A percentile compares a stretch with the other conserved stretches of the same genome.
phyloP scores from a whole-genome alignment of 2,113 vertebrate species.

The Odontesthes bonariensis region DNA sequence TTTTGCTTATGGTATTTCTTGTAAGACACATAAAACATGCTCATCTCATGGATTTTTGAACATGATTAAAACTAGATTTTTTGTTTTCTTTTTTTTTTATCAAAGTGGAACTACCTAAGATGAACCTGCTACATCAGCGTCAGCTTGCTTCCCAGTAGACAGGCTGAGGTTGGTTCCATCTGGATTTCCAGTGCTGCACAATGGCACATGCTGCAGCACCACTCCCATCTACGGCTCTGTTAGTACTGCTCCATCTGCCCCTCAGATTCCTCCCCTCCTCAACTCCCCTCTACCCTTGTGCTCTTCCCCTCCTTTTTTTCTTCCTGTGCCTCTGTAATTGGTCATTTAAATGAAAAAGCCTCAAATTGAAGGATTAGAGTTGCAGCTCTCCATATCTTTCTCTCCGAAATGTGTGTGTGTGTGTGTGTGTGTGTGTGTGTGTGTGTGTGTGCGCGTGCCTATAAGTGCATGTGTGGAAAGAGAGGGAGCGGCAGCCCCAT shows the following conservation, averaged over 20 bases:
- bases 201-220: constrained; percentile 5
- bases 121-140: background rate
- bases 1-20: too few relatives aligned
- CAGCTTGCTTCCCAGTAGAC: background rate
- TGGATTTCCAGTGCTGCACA: constrained; percentile 29
- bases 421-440: constrained; percentile 38
- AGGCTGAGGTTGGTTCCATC: constrained; percentile 4
- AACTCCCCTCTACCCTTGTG: constrained; percentile 22
- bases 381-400: constrained; percentile 23
- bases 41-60: too few relatives aligned
- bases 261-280: constrained; percentile 38
- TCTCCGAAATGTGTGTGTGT: constrained; percentile 13
- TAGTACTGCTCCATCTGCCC: constrained; percentile 60
- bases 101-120: background rate
- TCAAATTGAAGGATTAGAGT: constrained; percentile 64
- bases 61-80: background rate
- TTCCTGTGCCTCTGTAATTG: constrained; percentile 55
- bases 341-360: constrained; percentile 70
- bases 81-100: too few relatives aligned
- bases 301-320: constrained; percentile 18
- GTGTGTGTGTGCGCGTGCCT: constrained; percentile 27
- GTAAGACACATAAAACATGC: too few relatives aligned
- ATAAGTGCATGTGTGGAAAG: background rate
- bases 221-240: constrained; percentile 44
- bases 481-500: constrained; percentile 49